A percentile compares a stretch with the other conserved stretches of the same genome.
Evolutionary conservation across 2,888 invertebrate genomes (phyloP).

Genomic region (Catocala nupta): DNA sequence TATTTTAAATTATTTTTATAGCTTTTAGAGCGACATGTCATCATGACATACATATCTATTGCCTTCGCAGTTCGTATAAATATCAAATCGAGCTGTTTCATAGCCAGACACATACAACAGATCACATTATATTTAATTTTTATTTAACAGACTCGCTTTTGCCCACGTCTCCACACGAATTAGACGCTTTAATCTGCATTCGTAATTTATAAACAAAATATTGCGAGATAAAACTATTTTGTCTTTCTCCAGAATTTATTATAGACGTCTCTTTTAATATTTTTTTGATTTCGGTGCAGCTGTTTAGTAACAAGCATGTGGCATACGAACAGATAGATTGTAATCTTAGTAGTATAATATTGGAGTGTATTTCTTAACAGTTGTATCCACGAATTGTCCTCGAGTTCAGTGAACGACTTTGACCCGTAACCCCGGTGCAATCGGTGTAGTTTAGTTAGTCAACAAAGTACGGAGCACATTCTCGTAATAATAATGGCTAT

Average conservation of each 20-base stretch:
- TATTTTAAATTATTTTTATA: slow-evolving; percentile 11
- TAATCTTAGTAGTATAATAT: not conserved
- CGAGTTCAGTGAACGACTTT: slow-evolving; percentile 49
- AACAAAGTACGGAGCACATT: not conserved
- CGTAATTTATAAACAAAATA: slow-evolving; percentile 3
- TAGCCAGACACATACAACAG: slow-evolving; percentile 8
- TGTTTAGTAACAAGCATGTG: not conserved
- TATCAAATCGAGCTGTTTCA: slow-evolving; percentile 23
- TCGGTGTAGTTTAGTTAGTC: slow-evolving; percentile 30
- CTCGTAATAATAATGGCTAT: too few species aligned
- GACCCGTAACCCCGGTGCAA: slow-evolving; percentile 46
- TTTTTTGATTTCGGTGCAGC: too few species aligned
- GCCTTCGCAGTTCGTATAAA: slow-evolving; percentile 28
- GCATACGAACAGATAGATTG: not conserved
- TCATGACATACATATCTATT: slow-evolving; percentile 29
- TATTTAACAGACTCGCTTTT: too few species aligned
- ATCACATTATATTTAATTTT: too few species aligned
- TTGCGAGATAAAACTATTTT: too few species aligned
- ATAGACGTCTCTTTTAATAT: too few species aligned
- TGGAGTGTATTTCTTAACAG: slow-evolving; percentile 36
- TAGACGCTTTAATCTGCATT: slow-evolving; percentile 26
- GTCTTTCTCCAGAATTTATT: too few species aligned
- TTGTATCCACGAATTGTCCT: slow-evolving; percentile 32
- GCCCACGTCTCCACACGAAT: too few species aligned
- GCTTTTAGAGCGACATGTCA: slow-evolving; percentile 33